These are phyloP conservation scores for Pseudomyrmex dendroicus DNA, from an alignment of 1,140 invertebrate genomes.

Conservation along the genomic window DNA sequence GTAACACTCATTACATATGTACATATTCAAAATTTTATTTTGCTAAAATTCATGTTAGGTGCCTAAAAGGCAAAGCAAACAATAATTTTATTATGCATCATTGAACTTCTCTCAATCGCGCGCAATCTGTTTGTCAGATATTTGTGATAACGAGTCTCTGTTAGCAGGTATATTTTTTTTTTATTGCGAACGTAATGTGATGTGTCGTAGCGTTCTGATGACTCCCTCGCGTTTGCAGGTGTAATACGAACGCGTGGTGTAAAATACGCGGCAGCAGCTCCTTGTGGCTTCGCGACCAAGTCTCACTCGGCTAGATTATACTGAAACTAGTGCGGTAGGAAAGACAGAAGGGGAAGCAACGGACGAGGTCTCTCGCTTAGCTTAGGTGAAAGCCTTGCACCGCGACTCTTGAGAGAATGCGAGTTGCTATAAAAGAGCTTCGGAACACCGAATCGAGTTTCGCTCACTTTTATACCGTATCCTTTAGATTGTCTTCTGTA, in stretches of 20 bases:
- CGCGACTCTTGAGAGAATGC: constrained; percentile 63
- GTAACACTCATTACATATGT: too few relatives aligned
- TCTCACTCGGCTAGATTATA: constrained; percentile 78
- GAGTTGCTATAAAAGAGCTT: constrained; percentile 63
- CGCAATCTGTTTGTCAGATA: too few relatives aligned
- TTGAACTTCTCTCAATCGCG: too few relatives aligned
- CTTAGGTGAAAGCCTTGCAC: constrained; percentile 78
- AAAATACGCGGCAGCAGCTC: constrained; percentile 62
- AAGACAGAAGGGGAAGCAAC: constrained; percentile 57
- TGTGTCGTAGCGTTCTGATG: constrained; percentile 30
- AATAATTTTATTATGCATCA: too few relatives aligned
- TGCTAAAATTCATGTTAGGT: too few relatives aligned
- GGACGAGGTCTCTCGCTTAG: constrained; percentile 55
- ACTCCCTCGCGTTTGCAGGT: constrained; percentile 47
- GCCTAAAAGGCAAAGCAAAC: too few relatives aligned
- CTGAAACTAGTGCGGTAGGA: constrained; percentile 78
- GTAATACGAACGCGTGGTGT: constrained; percentile 1
- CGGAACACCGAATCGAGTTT: constrained; percentile 46
- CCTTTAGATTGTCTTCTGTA: constrained; percentile 6
- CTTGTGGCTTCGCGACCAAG: constrained; percentile 48
- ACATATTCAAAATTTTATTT: too few relatives aligned
- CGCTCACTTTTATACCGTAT: constrained; percentile 11
- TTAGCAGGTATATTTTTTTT: too few relatives aligned
- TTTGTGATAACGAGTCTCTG: too few relatives aligned
- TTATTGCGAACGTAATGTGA: too few relatives aligned